Evolutionary conservation across 2,797 vertebrate species (phyloP).

Genomic region (Spizella passerina): DNA sequence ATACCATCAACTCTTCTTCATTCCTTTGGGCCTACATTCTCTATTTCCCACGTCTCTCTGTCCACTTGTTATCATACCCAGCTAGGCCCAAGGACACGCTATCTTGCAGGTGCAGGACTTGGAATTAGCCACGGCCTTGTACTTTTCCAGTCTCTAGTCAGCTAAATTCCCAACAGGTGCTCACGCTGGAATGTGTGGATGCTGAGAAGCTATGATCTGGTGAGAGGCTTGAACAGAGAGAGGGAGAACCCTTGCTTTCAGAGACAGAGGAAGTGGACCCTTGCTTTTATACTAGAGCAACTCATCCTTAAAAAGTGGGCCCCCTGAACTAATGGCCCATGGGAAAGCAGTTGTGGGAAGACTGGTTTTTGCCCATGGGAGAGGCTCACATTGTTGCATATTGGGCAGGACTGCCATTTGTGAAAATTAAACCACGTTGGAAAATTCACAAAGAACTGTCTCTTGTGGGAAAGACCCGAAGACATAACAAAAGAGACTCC

Average conservation of each 20-base stretch:
- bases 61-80: too few species aligned
- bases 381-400: neutral
- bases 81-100: too few species aligned
- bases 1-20: too few species aligned
- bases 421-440: neutral
- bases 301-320: neutral
- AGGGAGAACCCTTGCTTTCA: neutral
- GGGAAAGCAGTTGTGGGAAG: neutral
- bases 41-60: too few species aligned
- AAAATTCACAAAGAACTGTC: neutral
- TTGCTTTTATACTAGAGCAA: neutral
- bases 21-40: too few species aligned
- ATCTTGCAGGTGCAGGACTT: too few species aligned
- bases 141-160: too few species aligned
- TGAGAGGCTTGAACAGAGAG: neutral
- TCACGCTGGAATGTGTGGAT: neutral
- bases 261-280: neutral
- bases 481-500: neutral
- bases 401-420: rapidly evolving
- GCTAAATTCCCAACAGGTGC: too few species aligned
- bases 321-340: neutral
- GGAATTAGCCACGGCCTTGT: too few species aligned
- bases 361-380: neutral
- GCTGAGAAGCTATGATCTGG: neutral
- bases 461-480: neutral